A percentile compares a stretch with the other conserved stretches of the same genome.
phyloP scores from a whole-genome alignment of 1,140 invertebrate genomes.

The Portunus trituberculatus region DNA sequence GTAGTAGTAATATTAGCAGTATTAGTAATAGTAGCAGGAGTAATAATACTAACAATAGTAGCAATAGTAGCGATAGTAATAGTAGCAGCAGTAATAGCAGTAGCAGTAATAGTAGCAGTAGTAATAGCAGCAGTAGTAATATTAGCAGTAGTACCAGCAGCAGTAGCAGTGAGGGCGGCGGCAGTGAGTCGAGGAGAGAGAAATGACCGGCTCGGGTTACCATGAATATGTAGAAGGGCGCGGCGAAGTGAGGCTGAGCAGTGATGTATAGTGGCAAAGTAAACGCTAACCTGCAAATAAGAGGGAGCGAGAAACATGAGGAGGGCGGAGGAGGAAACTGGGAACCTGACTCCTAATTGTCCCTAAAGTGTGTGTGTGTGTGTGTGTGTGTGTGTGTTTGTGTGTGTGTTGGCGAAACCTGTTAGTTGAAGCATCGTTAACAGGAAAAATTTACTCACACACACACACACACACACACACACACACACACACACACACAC shows the following conservation, averaged over 20 bases:
- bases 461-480: too few species aligned
- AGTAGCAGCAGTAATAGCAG: too few species aligned
- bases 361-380: background rate
- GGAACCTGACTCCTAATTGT: slow-evolving; percentile 8
- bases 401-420: background rate
- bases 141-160: too few species aligned
- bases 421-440: too few species aligned
- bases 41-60: too few species aligned
- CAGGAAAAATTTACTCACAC: too few species aligned
- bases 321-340: background rate
- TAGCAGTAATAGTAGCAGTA: too few species aligned
- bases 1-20: too few species aligned
- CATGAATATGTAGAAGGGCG: background rate
- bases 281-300: background rate
- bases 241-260: background rate
- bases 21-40: too few species aligned
- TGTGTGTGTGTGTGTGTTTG: slow-evolving; percentile 7
- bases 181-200: background rate
- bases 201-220: background rate
- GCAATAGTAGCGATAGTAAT: too few species aligned
- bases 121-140: too few species aligned
- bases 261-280: slow-evolving; percentile 1
- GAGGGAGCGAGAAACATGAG: background rate
- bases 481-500: too few species aligned
- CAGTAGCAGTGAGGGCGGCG: background rate